A percentile compares a stretch with the other conserved stretches of the same genome.
Conservation (phyloP, 2,113 vertebrate genomes). For the Mellivora capensis region DNA sequence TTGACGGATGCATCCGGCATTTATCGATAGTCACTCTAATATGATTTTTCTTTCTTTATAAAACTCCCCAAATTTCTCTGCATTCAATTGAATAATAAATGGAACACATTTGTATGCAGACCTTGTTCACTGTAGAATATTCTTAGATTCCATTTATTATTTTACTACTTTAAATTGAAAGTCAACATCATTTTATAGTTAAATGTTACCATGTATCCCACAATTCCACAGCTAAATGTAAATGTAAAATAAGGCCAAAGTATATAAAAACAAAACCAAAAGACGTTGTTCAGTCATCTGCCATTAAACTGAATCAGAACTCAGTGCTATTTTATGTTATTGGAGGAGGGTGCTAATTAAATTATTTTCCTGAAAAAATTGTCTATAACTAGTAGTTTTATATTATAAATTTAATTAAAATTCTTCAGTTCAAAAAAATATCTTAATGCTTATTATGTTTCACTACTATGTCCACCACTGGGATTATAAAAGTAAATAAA, state of each 20-base stretch:
- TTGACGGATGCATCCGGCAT: neutral
- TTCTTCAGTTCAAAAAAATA: neutral
- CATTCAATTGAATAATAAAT: constrained; percentile 28
- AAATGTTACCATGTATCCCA: neutral
- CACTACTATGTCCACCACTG: neutral
- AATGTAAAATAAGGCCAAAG: neutral
- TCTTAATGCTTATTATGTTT: neutral
- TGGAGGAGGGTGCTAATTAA: neutral
- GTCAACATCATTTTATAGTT: neutral
- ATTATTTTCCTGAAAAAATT: neutral
- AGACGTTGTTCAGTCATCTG: neutral
- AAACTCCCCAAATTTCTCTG: constrained; percentile 31
- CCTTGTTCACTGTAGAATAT: neutral
- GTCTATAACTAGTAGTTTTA: neutral
- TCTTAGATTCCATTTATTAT: neutral
- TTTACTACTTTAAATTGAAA: neutral
- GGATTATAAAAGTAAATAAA: neutral
- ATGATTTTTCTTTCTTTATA: constrained; percentile 23
- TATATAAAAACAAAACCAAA: neutral
- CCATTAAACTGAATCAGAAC: neutral
- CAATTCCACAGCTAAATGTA: neutral
- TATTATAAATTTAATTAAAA: neutral
- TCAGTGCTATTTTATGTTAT: neutral
- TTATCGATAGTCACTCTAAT: constrained; percentile 41
- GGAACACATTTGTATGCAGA: neutral